phyloP scores from a whole-genome alignment of 2,888 invertebrate genomes.

The Beris chalybata region DNA sequence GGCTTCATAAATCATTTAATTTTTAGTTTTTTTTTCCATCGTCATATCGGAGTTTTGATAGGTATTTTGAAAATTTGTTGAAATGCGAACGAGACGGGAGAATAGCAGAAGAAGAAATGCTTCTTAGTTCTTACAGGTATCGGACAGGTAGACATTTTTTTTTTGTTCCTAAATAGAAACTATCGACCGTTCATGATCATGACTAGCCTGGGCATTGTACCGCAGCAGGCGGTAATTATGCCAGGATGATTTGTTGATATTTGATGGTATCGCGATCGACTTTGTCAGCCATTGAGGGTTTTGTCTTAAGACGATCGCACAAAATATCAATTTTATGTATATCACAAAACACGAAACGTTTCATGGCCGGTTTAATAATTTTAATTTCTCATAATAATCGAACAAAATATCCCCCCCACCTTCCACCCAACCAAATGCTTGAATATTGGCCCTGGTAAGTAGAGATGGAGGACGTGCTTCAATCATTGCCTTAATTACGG shows the following conservation, averaged over 20 bases:
- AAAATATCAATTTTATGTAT: conserved; percentile 1
- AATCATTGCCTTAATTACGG: no score
- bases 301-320: conserved; percentile 3
- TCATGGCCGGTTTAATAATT: not conserved
- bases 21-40: not conserved
- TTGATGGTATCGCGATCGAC: conserved; percentile 29
- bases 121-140: not conserved
- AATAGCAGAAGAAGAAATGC: not conserved
- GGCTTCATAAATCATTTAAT: conserved; percentile 27
- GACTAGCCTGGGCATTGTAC: no score
- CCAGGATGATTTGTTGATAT: conserved; percentile 35
- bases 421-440: no score
- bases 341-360: not conserved
- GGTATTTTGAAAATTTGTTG: no score
- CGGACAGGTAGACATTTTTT: not conserved
- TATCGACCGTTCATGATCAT: conserved; percentile 2
- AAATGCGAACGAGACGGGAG: not conserved
- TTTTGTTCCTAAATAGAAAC: not conserved
- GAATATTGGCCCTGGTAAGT: no score
- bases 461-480: no score
- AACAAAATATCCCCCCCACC: no score
- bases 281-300: no score
- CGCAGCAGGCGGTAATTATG: conserved; percentile 36
- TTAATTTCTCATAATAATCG: no score
- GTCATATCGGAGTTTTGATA: no score